Percentiles rank a stretch among this genome's conserved stretches.
These are phyloP conservation scores for Macrobrachium nipponense DNA, from an alignment of 1,140 invertebrate genomes.

Conservation along the genomic window DNA sequence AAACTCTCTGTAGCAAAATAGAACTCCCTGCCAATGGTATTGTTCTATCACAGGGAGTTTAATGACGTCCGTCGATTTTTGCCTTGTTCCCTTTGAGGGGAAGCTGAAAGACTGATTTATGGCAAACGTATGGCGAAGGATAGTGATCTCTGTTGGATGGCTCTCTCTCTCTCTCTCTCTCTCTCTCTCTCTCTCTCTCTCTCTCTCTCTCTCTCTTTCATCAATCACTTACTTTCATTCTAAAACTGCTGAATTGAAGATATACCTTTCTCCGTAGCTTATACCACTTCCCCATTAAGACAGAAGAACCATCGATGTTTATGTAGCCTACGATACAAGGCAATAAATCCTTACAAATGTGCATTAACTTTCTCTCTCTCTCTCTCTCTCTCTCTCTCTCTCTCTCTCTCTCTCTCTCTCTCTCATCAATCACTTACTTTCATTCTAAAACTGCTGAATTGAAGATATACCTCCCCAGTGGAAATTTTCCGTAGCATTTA, in stretches of 20 bases:
- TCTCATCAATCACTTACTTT: neutral
- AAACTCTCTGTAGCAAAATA: too few relatives aligned
- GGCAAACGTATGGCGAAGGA: neutral
- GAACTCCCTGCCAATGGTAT: too few relatives aligned
- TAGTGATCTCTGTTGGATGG: neutral
- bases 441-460: neutral
- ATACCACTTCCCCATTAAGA: too few relatives aligned
- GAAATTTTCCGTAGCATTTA: neutral
- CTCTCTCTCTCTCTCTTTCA: too few relatives aligned
- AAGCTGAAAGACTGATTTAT: neutral
- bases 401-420: neutral
- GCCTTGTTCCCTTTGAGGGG: neutral
- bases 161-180: neutral
- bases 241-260: too few relatives aligned
- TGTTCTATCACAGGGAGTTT: too few relatives aligned
- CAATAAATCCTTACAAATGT: too few relatives aligned
- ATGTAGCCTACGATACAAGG: too few relatives aligned
- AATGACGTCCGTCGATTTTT: constrained; percentile 11
- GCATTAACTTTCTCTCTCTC: too few relatives aligned
- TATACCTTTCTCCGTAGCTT: too few relatives aligned
- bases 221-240: too few relatives aligned
- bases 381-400: neutral
- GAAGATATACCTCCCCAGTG: neutral
- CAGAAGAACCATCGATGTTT: too few relatives aligned
- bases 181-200: constrained; percentile 3